Conservation (phyloP, 2,113 vertebrate genomes). For the Rhegmatorhina hoffmannsi region DNA sequence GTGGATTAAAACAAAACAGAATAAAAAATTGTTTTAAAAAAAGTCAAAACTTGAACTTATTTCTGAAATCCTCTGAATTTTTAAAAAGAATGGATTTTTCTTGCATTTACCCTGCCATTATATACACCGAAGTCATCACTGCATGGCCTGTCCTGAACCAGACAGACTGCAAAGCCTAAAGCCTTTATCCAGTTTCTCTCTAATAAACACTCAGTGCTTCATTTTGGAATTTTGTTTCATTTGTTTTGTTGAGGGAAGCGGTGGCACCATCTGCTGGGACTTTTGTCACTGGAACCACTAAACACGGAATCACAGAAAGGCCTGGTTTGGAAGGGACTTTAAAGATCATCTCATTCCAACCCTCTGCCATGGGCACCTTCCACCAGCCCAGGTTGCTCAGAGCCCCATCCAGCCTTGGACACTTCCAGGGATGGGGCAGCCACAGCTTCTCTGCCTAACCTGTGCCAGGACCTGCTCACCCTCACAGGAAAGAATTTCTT, state of each 20-base stretch:
- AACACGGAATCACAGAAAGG: background rate
- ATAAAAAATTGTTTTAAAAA: background rate
- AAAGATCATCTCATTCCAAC: too few species aligned
- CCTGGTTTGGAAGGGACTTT: too few species aligned
- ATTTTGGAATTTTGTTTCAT: background rate
- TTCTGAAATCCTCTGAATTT: background rate
- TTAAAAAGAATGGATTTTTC: background rate
- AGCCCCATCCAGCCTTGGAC: background rate
- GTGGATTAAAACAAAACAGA: background rate
- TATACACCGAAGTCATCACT: background rate
- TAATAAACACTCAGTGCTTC: background rate
- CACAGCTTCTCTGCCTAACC: background rate
- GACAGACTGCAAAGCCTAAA: background rate
- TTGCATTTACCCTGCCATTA: background rate
- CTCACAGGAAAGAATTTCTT: background rate
- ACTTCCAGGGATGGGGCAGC: background rate
- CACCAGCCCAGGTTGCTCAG: accelerated
- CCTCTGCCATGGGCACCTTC: background rate
- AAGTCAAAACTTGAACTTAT: background rate
- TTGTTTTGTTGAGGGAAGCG: background rate
- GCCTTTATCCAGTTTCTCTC: background rate
- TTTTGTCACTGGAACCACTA: background rate
- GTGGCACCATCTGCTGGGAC: background rate
- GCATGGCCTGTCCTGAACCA: background rate
- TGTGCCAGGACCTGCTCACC: background rate